These are phyloP conservation scores for Vespertilio murinus DNA, from an alignment of 2,797 vertebrate species.

Conservation along the genomic window DNA sequence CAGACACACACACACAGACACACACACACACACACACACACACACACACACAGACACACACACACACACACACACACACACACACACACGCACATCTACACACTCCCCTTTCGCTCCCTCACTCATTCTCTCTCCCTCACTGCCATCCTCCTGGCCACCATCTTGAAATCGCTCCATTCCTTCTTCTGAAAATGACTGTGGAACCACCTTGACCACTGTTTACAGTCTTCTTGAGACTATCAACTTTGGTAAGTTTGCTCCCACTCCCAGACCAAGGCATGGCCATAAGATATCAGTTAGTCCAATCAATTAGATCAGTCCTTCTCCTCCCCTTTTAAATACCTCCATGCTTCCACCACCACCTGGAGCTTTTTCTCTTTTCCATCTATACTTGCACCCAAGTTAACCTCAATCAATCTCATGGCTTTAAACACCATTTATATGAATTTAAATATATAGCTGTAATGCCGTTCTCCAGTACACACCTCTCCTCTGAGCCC, in stretches of 20 bases:
- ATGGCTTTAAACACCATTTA: not conserved
- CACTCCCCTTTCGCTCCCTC: no score
- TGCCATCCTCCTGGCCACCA: no score
- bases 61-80: no score
- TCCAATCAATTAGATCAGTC: not conserved
- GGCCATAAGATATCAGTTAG: not conserved
- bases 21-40: no score
- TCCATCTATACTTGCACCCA: not conserved
- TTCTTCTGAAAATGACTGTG: not conserved
- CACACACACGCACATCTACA: no score
- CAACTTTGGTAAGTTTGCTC: not conserved
- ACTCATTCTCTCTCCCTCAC: no score
- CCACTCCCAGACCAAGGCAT: not conserved
- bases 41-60: no score
- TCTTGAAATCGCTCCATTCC: not conserved
- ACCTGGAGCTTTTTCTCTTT: not conserved
- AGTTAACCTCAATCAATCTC: not conserved
- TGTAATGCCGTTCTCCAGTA: not conserved
- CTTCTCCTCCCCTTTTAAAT: not conserved
- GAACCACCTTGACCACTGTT: not conserved
- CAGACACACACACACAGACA: no score
- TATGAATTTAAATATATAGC: not conserved
- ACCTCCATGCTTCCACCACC: not conserved
- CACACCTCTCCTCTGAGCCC: not conserved
- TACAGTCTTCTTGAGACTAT: not conserved